Percentiles rank a stretch among this genome's conserved stretches.
Evolutionary conservation across 1,140 invertebrate genomes (phyloP).

Genomic region (Brachionus asplanchnoidis): DNA sequence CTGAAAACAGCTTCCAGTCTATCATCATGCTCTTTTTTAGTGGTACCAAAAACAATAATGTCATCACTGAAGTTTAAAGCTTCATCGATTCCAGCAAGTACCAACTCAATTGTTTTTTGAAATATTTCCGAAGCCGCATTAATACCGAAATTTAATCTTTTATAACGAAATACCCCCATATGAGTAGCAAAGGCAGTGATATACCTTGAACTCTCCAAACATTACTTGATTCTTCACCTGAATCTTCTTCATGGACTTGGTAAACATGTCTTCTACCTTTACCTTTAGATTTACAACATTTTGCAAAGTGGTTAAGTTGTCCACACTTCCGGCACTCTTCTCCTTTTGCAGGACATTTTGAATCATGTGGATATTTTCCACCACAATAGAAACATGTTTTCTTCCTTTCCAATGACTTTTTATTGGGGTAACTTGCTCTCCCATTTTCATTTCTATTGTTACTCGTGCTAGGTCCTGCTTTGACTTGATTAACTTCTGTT

Average conservation of each 20-base stretch:
- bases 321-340: conserved; percentile 6
- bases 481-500: neutral
- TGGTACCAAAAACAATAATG: no score
- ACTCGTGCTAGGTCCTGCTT: neutral
- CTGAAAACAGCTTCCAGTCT: no score
- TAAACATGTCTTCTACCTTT: neutral
- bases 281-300: conserved; percentile 1
- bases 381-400: neutral
- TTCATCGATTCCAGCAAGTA: no score
- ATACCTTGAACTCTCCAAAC: conserved; percentile 19
- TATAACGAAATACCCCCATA: no score
- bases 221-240: neutral
- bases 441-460: neutral
- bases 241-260: neutral
- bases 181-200: no score
- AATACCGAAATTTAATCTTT: no score
- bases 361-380: conserved; percentile 8
- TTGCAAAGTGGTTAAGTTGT: conserved; percentile 14
- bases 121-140: no score
- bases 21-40: no score
- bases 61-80: no score
- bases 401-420: neutral
- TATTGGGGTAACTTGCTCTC: neutral
- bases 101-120: no score
- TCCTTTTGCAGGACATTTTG: conserved; percentile 11